Evolutionary conservation across 2,888 invertebrate species (phyloP), one percentile per base, ranked within the genome.

Genomic region (Branchellion lobata): DNA sequence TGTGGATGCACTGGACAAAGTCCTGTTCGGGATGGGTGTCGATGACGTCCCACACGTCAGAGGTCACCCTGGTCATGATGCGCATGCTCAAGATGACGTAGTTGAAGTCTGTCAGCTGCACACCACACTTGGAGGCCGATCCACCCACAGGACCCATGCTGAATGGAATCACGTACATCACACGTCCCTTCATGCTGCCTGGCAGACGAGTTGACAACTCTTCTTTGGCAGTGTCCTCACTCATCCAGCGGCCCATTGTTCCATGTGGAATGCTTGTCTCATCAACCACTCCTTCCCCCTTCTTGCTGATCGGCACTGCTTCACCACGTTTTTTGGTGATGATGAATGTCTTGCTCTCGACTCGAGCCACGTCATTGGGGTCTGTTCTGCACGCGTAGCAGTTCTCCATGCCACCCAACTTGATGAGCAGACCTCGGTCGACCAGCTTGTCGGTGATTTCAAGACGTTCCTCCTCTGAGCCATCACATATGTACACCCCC

Each of bases 361-460:
- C 84, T 2, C 84, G 81, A 24, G 84, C 84, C 27, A 84, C 84
- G 71, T 84, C 84, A 11, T 81, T 82, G 1, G 84, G 84, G 76
- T 84, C 84, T 1, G 84, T 84, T 8, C 83, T 80, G 69, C 82
- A 83, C 31, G 84, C 75, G 78, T 81, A 84, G 80, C 94, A 96
- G 89, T 96, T 95, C 72, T 95, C 91, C 86, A 95, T 94, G 88
- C 95, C 94, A 29, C 92, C 91, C 85, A 96, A 89, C 0, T 91
- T 90, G 79, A 91, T 90, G 82, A 96, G 90, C 14, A 93, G 92
- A 78, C 93, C 93, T 84, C 91, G 91, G 82, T 92, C 80, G 31
- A 82, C 78, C 89, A 96, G 91, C 53, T 83, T 82, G 29, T 84
- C 81, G 1, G 81, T 86, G 80, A 87, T 84, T 81, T 86, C 86